Percentiles rank a stretch among this genome's conserved stretches.
Evolutionary conservation across 2,797 vertebrate genomes (phyloP).

Genomic region (Chloroceryle amazona): DNA sequence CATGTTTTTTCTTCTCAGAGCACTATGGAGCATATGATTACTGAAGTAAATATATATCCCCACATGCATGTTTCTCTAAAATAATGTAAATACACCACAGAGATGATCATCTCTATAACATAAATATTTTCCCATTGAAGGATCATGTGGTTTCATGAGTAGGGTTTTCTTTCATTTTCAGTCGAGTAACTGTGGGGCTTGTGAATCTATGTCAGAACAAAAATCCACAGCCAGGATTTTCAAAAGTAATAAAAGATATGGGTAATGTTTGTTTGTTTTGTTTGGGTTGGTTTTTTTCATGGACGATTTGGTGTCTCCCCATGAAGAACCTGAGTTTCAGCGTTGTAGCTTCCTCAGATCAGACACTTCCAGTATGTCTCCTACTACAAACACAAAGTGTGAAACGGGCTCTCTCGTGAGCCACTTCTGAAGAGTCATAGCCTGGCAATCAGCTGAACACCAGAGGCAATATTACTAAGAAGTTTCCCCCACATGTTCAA

Average conservation of each 20-base stretch:
- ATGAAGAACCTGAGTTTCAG: not conserved
- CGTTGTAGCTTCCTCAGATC: not conserved
- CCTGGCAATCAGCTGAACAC: not conserved
- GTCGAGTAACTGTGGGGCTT: not conserved
- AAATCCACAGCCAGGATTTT: not conserved
- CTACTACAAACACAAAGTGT: not conserved
- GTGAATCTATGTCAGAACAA: not conserved
- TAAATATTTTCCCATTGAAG: slow-evolving; percentile 17
- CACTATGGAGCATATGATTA: slow-evolving; percentile 16
- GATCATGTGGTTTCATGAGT: not conserved
- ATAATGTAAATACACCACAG: slow-evolving; percentile 3
- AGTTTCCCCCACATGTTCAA: not conserved
- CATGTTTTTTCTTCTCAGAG: not conserved
- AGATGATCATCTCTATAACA: not conserved
- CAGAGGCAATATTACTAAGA: not conserved
- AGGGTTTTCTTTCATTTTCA: not conserved
- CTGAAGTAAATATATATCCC: slow-evolving; percentile 10
- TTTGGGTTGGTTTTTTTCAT: not conserved
- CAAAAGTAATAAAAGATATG: not conserved
- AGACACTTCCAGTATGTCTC: not conserved
- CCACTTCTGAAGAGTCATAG: not conserved
- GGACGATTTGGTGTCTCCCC: not conserved
- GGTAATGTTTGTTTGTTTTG: too few relatives aligned
- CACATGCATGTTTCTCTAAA: slow-evolving; percentile 1
- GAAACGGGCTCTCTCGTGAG: not conserved